Base-by-base conservation (phyloP, 2,888 invertebrate genomes). In the Philereme transversata region DNA sequence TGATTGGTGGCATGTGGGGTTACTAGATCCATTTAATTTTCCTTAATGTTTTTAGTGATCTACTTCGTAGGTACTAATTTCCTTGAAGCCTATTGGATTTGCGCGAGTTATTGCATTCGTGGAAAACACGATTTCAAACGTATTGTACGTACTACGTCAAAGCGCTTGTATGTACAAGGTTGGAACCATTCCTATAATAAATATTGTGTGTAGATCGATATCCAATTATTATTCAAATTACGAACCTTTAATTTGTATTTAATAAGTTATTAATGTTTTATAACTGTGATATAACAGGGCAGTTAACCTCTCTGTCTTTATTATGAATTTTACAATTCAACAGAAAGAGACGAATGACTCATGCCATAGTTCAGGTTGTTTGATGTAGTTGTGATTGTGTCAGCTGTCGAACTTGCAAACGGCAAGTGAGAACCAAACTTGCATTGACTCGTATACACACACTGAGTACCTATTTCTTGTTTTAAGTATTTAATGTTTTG, bases 131-230 rank as follows among this genome's bases (percentile, higher is more conserved):
- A 22, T 22, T 22, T 2, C 22, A 22, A 22, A 22, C 3, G 22
- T 22, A 22, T 22, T 22, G 22, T 22, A 22, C 22, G 22, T 22
- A 22, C 22, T 22, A 22, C 22, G 22, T 22, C 22, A 22, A 22
- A 22, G 22, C 22, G 22, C 22, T 22, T 22, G 22, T 22, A 22
- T 22, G 22, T 22, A 22, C 22, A 22, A 22, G 22, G 22, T 22
- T 22, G 22, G 22, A 22, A 22, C 1, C 22, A 22, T 22, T 22
- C 22, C 4, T 48, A 48, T 38, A 52, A 52, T 48, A 38, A 53
- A 44, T 48, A 58, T 53, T 58, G 47, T 52, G 43, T 58, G 47
- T 4, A 7, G 34, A 47, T 9, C 35, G 49, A 53, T 53, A 5
- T 40, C 6, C 8, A 6, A 40, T 40, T 40, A 40, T 5, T 40